Conservation (phyloP, 92 coral and sea anemone species). For the Siderastrea siderea region DNA sequence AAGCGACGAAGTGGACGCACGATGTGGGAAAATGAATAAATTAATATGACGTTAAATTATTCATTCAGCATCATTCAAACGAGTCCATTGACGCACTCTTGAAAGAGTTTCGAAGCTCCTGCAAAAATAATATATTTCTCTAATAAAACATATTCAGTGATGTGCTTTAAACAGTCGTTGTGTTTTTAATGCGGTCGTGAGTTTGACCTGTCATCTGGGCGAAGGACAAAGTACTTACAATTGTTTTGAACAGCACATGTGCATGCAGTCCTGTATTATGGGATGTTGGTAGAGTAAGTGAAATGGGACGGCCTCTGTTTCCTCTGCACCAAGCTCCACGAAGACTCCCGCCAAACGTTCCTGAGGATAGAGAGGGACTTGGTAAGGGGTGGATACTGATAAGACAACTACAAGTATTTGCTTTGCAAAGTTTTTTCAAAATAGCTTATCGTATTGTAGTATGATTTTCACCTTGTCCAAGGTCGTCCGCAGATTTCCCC, state of each 20-base stretch:
- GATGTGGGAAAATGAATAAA: slow-evolving; percentile 4
- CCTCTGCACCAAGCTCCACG: slow-evolving; percentile 90
- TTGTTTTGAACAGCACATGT: slow-evolving; percentile 81
- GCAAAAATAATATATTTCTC: background rate
- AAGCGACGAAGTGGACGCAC: background rate
- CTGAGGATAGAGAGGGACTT: slow-evolving; percentile 46
- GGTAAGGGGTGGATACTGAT: background rate
- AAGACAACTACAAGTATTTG: background rate
- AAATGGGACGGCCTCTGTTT: slow-evolving; percentile 87
- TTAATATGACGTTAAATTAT: background rate
- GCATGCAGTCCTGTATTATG: slow-evolving; percentile 94
- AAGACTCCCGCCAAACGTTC: slow-evolving; percentile 88
- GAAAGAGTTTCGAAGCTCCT: slow-evolving; percentile 53
- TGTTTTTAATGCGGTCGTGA: background rate
- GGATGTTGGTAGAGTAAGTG: slow-evolving; percentile 96
- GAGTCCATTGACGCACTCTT: background rate
- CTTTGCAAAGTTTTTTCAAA: background rate
- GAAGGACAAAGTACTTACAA: slow-evolving; percentile 62
- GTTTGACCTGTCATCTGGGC: background rate
- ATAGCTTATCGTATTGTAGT: background rate
- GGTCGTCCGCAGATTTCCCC: slow-evolving; percentile 78
- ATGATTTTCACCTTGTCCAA: slow-evolving; percentile 76
- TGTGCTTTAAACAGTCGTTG: background rate
- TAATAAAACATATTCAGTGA: background rate
- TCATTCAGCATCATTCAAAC: slow-evolving; percentile 18